Evolutionary conservation across 1,140 invertebrate genomes (phyloP).

Genomic region (Cydia amplana): DNA sequence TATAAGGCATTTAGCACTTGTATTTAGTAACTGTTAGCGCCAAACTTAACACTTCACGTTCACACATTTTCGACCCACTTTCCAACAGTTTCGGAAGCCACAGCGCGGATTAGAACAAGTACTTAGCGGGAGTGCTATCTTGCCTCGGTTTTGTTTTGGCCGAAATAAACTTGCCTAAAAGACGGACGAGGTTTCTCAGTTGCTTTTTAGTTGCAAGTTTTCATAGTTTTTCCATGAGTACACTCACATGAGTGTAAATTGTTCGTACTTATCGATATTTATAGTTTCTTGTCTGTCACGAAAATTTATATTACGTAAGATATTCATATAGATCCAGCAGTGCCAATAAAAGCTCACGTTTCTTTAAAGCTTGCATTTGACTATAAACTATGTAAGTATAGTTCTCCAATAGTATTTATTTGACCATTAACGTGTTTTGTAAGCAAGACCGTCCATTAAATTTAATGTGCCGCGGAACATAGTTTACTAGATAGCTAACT

Average conservation of each 20-base stretch:
- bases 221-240: too few species aligned
- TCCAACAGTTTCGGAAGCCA: slow-evolving; percentile 23
- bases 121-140: slow-evolving; percentile 22
- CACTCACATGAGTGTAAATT: too few species aligned
- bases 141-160: slow-evolving; percentile 23
- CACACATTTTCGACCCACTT: slow-evolving; percentile 28
- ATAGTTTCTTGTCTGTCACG: too few species aligned
- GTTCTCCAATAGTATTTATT: slow-evolving; percentile 1
- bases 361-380: background rate
- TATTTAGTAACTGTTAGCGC: slow-evolving; percentile 11
- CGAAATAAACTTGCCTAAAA: slow-evolving; percentile 17
- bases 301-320: too few species aligned
- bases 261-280: too few species aligned
- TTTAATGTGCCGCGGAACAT: background rate
- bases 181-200: background rate
- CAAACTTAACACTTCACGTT: slow-evolving; percentile 30
- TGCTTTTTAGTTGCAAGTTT: background rate
- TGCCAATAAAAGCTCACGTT: background rate
- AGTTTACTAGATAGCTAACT: slow-evolving; percentile 10
- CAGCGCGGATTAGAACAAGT: slow-evolving; percentile 19
- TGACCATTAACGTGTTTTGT: background rate
- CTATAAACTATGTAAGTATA: background rate
- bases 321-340: too few species aligned
- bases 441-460: slow-evolving; percentile 5
- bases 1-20: slow-evolving; percentile 13